A percentile compares a stretch with the other conserved stretches of the same genome.
Evolutionary conservation across 2,888 invertebrate genomes (phyloP).

Genomic region (Agriopis aurantiaria): DNA sequence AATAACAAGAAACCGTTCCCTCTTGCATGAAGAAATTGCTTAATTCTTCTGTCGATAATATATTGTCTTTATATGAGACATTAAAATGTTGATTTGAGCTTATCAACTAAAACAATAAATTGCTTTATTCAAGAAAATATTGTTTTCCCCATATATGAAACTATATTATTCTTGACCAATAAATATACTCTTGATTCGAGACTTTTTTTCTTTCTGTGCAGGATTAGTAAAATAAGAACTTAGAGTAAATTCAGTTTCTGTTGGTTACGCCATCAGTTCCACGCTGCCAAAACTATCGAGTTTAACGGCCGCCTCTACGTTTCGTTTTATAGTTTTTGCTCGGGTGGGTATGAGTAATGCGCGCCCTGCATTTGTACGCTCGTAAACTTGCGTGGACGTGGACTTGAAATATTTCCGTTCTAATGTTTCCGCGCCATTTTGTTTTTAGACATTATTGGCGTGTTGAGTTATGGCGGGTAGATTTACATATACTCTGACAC

Average conservation of each 20-base stretch:
- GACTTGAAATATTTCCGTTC: constrained; percentile 18
- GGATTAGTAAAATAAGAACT: too few species aligned
- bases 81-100: too few species aligned
- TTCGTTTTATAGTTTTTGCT: constrained; percentile 37
- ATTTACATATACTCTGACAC: background rate
- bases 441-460: constrained; percentile 19
- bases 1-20: too few species aligned
- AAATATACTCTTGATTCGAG: too few species aligned
- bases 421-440: constrained; percentile 13
- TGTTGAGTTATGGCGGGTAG: constrained; percentile 7
- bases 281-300: constrained; percentile 28
- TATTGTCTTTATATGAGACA: too few species aligned
- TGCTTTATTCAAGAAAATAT: too few species aligned
- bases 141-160: too few species aligned
- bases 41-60: too few species aligned
- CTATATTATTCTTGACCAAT: too few species aligned
- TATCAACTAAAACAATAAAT: too few species aligned
- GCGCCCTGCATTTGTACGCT: constrained; percentile 26
- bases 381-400: constrained; percentile 26
- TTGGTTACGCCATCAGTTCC: constrained; percentile 12
- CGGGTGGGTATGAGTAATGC: constrained; percentile 31
- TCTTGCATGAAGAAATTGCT: too few species aligned
- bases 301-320: constrained; percentile 29
- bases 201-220: too few species aligned
- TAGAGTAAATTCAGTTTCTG: constrained; percentile 4